Evolutionary conservation across 2,113 vertebrate genomes (phyloP), one percentile per base, ranked within the genome.

Genomic region (Leptosomus discolor): DNA sequence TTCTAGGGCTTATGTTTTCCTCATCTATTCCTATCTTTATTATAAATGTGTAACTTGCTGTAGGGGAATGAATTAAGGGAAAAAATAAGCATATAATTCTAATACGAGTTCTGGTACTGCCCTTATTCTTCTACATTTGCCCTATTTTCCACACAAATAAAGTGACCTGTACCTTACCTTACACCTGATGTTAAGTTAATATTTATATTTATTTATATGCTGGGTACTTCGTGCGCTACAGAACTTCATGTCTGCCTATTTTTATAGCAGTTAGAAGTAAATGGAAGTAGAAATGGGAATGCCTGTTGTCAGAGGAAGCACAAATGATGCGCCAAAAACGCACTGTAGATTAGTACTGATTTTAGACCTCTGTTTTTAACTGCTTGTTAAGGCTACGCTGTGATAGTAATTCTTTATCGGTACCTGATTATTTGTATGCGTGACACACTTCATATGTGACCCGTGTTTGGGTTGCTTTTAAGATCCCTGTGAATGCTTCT

Each of bases 291-390:
- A 81, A 89, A 43, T 20, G 23, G 22, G 15, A 89, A 64, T 48
- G 27, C 15, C 43, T 29, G 3, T 82, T 89, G 46, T 71, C 65
- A 87, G 71, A 86, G 76, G 43, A 54, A 86, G 63, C 46, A 63
- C 2, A 3, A 74, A 56, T 58, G 37, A 73, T 0, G 0, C 57
- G n/a, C 56, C 73, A 75, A 53, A 95, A 37, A 0, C 1, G 1
- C 12, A 22, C 50, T 75, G 50, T 15, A 36, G 18, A 15, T 75
- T 56, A 75, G 37, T 71, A 37, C 12, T 53, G 64, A 87, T 48
- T 63, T 84, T 17, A 84, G 60, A 74, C 14, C 12, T 85, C 24
- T 26, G 13, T 26, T 78, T 84, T 90, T 84, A 68, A 75, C 64
- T 48, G 34, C 19, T 68, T 87, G 10, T 76, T 79, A 75, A 75